phyloP scores from a whole-genome alignment of 2,113 vertebrate species.

The Nyctereutes procyonoides region DNA sequence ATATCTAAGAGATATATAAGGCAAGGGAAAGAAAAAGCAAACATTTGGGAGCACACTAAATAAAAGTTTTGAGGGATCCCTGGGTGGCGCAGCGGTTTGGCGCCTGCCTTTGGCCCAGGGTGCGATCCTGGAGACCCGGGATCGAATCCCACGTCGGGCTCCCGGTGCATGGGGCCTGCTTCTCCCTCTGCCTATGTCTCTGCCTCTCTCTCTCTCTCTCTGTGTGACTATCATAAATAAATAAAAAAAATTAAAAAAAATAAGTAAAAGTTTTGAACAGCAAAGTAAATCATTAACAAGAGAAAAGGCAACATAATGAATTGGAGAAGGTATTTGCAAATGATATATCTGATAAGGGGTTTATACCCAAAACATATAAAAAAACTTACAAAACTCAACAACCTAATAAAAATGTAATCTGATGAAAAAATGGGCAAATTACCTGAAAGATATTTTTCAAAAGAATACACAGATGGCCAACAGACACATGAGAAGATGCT shows the following conservation, averaged over 20 bases:
- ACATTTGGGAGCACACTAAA: neutral
- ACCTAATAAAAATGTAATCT: neutral
- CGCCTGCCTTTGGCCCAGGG: too few relatives aligned
- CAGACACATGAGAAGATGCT: neutral
- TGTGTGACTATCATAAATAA: too few relatives aligned
- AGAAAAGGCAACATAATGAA: neutral
- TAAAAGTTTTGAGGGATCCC: neutral
- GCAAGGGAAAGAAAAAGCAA: neutral
- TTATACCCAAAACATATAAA: neutral
- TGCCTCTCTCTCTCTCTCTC: too few relatives aligned
- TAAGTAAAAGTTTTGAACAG: neutral
- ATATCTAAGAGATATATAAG: neutral
- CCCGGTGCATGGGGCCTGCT: too few relatives aligned
- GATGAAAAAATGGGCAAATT: neutral
- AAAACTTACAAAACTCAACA: neutral
- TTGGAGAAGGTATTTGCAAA: neutral
- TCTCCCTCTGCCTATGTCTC: too few relatives aligned
- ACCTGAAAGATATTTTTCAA: neutral
- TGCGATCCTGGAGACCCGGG: too few relatives aligned
- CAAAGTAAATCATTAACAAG: neutral
- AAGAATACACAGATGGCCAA: neutral
- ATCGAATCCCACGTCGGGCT: too few relatives aligned
- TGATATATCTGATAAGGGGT: neutral
- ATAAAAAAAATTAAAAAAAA: too few relatives aligned
- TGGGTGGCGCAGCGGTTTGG: too few relatives aligned